Percentiles rank a stretch among this genome's conserved stretches.
phyloP scores from a whole-genome alignment of 2,888 invertebrate genomes.

The Ametastegia equiseti region DNA sequence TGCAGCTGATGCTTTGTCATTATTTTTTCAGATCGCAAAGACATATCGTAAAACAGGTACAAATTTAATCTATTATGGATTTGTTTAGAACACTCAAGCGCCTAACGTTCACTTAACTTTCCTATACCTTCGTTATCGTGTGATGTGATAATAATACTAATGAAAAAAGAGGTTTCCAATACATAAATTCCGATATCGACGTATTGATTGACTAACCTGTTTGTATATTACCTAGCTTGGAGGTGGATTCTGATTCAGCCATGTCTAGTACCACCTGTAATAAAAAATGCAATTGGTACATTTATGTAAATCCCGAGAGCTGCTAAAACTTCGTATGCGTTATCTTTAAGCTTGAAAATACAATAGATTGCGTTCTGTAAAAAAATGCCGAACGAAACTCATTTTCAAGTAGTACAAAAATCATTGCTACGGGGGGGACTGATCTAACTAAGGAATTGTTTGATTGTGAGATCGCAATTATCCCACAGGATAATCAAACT shows the following conservation, averaged over 20 bases:
- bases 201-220: not conserved
- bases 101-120: not conserved
- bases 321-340: too few relatives aligned
- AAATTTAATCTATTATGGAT: not conserved
- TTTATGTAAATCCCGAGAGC: too few relatives aligned
- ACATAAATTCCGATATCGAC: not conserved
- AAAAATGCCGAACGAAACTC: not conserved
- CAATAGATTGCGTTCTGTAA: not conserved
- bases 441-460: too few relatives aligned
- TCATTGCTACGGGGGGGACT: too few relatives aligned
- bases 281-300: not conserved
- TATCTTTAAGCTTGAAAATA: not conserved
- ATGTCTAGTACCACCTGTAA: slow-evolving; percentile 8
- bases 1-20: not conserved
- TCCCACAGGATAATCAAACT: too few relatives aligned
- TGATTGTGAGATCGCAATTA: too few relatives aligned
- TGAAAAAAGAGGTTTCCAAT: not conserved
- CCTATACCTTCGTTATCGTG: not conserved
- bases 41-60: not conserved
- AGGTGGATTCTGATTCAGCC: slow-evolving; percentile 12
- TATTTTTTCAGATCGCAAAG: not conserved
- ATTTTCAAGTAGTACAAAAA: too few relatives aligned
- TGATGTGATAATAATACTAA: not conserved
- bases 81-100: not conserved
- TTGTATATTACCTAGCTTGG: slow-evolving; percentile 3